Evolutionary conservation across 2,113 vertebrate species (phyloP).

Genomic region (Rhabdornis inornatus): DNA sequence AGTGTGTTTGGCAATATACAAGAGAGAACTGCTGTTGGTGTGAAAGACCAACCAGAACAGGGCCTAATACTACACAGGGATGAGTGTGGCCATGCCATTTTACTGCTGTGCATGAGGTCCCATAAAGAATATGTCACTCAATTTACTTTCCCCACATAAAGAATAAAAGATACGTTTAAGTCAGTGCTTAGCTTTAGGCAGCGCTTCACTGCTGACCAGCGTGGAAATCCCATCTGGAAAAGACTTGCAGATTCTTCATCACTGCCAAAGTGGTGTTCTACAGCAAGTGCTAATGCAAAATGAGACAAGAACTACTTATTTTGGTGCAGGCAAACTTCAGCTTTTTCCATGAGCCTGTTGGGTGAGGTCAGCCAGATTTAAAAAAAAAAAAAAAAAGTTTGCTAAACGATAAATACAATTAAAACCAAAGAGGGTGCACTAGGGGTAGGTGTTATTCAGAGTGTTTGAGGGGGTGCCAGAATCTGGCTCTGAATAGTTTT

Average conservation of each 20-base stretch:
- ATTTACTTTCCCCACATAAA: not conserved
- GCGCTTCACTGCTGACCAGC: not conserved
- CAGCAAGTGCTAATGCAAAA: not conserved
- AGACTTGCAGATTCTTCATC: not conserved
- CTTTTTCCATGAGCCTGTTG: not conserved
- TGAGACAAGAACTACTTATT: not conserved
- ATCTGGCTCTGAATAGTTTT: conserved; percentile 43
- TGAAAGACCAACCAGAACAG: not conserved
- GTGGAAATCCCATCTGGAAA: not conserved
- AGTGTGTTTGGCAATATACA: conserved; percentile 23
- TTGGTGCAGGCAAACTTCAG: not conserved
- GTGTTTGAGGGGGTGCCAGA: not conserved
- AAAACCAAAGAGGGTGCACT: not conserved
- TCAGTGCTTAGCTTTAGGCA: not conserved
- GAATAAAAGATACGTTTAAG: not conserved
- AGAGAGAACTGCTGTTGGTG: not conserved
- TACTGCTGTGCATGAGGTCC: not conserved
- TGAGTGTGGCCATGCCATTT: not conserved
- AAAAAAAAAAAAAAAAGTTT: not conserved
- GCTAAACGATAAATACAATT: not conserved
- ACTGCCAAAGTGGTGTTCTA: not conserved
- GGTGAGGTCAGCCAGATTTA: not conserved
- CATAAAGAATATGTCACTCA: not conserved
- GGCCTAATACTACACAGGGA: not conserved
- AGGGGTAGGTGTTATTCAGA: not conserved